Conservation (phyloP, 2,113 vertebrate species). For the Butorides virescens region DNA sequence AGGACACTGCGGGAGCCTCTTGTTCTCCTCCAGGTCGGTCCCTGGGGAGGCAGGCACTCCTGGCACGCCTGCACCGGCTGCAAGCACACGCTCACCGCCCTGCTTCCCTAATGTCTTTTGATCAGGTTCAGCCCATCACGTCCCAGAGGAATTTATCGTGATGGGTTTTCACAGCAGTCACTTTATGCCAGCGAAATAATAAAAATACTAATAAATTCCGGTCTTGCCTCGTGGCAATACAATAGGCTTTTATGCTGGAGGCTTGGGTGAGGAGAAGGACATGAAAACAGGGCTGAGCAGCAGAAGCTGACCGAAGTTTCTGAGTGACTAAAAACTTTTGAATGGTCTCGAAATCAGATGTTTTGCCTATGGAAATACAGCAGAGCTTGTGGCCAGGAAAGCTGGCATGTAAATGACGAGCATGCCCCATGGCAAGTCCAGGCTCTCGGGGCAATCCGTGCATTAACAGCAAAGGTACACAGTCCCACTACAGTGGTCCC, state of each 20-base stretch:
- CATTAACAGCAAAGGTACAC: neutral
- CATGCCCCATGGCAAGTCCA: rapidly evolving
- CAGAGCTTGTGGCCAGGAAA: neutral
- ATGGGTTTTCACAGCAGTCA: neutral
- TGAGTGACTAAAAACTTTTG: neutral
- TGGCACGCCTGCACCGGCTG: neutral
- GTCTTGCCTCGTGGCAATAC: neutral
- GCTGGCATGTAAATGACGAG: neutral
- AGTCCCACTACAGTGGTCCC: neutral
- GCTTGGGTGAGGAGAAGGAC: neutral
- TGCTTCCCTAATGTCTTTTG: neutral
- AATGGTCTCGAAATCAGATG: neutral
- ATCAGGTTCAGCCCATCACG: neutral
- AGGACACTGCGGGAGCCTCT: neutral
- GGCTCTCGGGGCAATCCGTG: neutral
- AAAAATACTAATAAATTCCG: conserved; percentile 30
- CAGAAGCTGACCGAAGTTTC: conserved; percentile 1
- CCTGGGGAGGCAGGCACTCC: neutral
- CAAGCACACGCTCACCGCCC: neutral
- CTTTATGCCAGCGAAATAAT: neutral
- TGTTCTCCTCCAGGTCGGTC: neutral
- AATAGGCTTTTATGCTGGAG: neutral
- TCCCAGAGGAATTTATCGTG: neutral
- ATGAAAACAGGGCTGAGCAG: conserved; percentile 18
- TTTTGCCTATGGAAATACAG: conserved; percentile 5